Evolutionary conservation across 2,888 invertebrate genomes (phyloP), one percentile per base, ranked within the genome.

Genomic region (Rosalia funebris): DNA sequence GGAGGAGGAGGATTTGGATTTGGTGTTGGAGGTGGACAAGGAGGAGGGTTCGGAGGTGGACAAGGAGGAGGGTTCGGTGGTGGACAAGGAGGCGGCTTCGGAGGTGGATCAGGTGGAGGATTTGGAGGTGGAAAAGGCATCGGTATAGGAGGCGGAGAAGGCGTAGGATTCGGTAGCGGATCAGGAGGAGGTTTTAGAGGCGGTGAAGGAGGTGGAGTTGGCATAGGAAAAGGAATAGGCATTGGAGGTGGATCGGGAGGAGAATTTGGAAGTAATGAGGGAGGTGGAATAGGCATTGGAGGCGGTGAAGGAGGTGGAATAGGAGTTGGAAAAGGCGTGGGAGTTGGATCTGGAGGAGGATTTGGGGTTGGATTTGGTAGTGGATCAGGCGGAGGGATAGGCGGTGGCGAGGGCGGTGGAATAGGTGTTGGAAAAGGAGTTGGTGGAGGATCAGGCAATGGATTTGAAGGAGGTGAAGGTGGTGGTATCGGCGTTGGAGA

Each of bases 81-180:
- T 12, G 44, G 34, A 10, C 12, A 12, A n/a, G 45, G 45, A 11
- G 45, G n/a, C n/a, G n/a, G 11, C 19, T 15, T 19, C 10, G 16
- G 7, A 19, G 46, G 42, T n/a, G 45, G 45, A 17, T n/a, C 20
- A 4, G 45, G 32, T 12, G 36, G 37, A 2, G 36, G 37, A 20
- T 36, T 37, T 7, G 55, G 55, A n/a, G 55, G 45, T 11, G 55
- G 15, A 11, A 5, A n/a, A 14, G 41, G 25, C 9, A 9, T 25
- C 1, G 57, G 48, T 34, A 32, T 19, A 15, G 39, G 48, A n/a
- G 37, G 11, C 9, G 14, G 42, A 4, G 54, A 34, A 12, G 36
- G 16, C 0, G 25, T 41, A 34, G 44, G 42, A 15, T n/a, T n/a
- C n/a, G n/a, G n/a, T n/a, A 41, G 48, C 11, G 37, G 11, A 10